phyloP scores from a whole-genome alignment of 2,113 vertebrate genomes.

The Rostratula benghalensis region DNA sequence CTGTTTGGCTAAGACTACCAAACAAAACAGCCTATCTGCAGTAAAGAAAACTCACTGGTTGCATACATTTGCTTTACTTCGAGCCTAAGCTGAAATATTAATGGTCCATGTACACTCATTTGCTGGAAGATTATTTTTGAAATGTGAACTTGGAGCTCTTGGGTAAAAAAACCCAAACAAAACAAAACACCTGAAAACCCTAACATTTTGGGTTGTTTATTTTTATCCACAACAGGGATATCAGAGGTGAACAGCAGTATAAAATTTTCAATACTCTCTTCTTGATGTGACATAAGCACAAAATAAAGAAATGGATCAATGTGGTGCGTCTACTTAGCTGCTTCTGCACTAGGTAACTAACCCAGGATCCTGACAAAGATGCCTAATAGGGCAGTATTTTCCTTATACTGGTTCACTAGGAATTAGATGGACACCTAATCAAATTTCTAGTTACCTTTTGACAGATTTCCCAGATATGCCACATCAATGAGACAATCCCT shows the following conservation, averaged over 20 bases:
- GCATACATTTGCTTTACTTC: neutral
- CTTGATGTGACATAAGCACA: neutral
- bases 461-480: conserved; percentile 15
- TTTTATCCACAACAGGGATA: neutral
- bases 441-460: conserved; percentile 23
- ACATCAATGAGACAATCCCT: neutral
- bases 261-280: neutral
- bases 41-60: neutral
- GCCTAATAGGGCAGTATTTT: neutral
- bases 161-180: neutral
- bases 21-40: neutral
- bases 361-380: neutral
- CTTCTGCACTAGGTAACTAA: neutral
- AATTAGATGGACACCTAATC: neutral
- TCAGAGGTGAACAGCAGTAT: neutral
- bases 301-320: neutral
- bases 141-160: neutral
- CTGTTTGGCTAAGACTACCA: neutral
- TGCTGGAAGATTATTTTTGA: neutral
- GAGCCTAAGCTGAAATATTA: neutral
- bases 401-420: neutral
- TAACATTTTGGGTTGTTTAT: neutral
- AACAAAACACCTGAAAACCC: neutral
- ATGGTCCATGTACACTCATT: neutral
- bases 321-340: neutral